These are phyloP conservation scores for Drosophila hydei DNA, from an alignment of 1,140 invertebrate species.

Conservation along the genomic window DNA sequence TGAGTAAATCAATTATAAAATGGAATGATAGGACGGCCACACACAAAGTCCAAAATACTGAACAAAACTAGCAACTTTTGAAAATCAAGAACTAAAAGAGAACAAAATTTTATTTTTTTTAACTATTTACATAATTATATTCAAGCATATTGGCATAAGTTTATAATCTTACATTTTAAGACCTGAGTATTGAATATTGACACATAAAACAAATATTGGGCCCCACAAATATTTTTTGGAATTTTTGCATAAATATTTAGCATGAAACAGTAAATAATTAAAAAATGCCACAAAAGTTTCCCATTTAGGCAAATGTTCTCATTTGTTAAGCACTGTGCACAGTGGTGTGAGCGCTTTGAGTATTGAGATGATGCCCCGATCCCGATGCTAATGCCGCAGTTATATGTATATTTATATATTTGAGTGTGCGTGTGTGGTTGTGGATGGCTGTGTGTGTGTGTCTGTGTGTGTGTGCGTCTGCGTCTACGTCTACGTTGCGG, in stretches of 20 bases:
- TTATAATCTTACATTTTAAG: too few species aligned
- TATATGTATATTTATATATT: constrained; percentile 35
- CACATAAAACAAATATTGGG: too few species aligned
- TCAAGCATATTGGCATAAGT: too few species aligned
- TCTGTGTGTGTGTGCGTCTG: constrained; percentile 52
- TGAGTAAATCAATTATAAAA: constrained; percentile 1
- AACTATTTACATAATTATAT: too few species aligned
- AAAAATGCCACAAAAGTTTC: background rate
- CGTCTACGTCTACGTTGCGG: constrained; percentile 27
- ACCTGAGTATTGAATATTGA: too few species aligned
- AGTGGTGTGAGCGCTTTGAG: constrained; percentile 63
- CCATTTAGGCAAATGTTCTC: background rate
- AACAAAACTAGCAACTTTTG: background rate
- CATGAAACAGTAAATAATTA: background rate
- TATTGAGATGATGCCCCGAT: constrained; percentile 61
- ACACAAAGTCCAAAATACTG: background rate
- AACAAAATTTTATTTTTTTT: background rate
- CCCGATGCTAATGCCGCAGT: constrained; percentile 50
- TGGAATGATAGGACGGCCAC: too few species aligned
- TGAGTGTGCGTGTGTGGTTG: constrained; percentile 53
- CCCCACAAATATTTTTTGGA: too few species aligned
- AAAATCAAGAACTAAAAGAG: background rate
- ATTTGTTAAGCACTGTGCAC: constrained; percentile 53
- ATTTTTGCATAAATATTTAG: background rate
- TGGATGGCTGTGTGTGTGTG: constrained; percentile 51